Evolutionary conservation across 2,888 invertebrate species (phyloP).

Genomic region (Rhimphoctona megacephalus): DNA sequence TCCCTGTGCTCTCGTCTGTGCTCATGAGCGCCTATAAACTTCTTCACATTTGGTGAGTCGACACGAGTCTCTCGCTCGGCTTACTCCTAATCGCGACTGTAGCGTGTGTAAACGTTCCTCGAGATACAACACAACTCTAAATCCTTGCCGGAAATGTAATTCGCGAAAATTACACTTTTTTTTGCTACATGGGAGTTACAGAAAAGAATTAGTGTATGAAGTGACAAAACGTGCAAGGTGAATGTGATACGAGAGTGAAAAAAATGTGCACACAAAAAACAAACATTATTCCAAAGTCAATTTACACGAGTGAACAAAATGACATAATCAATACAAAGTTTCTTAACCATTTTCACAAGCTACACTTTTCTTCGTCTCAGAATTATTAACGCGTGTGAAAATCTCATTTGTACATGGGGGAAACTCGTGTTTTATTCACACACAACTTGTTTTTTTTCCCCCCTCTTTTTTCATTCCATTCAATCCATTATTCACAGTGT

Average conservation of each 20-base stretch:
- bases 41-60: conserved; percentile 10
- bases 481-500: conserved; percentile 27
- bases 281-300: background rate
- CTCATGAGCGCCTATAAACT: conserved; percentile 22
- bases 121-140: background rate
- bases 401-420: background rate
- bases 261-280: background rate
- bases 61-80: conserved; percentile 27
- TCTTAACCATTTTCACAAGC: background rate
- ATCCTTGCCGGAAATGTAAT: too few relatives aligned
- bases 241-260: background rate
- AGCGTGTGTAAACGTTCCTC: background rate
- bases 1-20: conserved; percentile 12
- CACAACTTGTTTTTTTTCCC: background rate
- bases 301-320: background rate
- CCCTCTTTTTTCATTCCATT: background rate
- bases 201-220: background rate
- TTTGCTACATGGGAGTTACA: background rate
- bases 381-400: background rate
- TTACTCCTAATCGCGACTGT: background rate
- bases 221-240: background rate
- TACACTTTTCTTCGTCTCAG: background rate
- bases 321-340: background rate
- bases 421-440: background rate
- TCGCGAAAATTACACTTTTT: background rate